A percentile compares a stretch with the other conserved stretches of the same genome.
Conservation (phyloP, 2,888 invertebrate species). For the Chromoteleia sp. region DNA sequence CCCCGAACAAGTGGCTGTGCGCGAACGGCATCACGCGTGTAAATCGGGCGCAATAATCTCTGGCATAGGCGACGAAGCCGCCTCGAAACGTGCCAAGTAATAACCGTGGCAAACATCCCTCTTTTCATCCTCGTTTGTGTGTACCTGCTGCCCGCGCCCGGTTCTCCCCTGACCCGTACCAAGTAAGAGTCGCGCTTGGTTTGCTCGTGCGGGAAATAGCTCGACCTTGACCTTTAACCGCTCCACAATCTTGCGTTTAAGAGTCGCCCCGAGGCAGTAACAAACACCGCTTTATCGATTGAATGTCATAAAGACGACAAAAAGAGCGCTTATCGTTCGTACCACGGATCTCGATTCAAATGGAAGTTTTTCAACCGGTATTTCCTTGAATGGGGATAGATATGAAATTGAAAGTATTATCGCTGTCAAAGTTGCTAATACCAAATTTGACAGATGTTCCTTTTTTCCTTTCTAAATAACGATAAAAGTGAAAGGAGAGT, state of each 20-base stretch:
- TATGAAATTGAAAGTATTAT: constrained; percentile 34
- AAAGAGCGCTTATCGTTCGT: constrained; percentile 56
- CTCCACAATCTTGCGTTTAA: constrained; percentile 76
- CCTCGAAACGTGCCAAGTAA: constrained; percentile 66
- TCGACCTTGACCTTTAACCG: constrained; percentile 78
- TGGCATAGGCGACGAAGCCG: not conserved
- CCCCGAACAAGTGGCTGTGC: constrained; percentile 2
- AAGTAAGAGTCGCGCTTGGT: constrained; percentile 72
- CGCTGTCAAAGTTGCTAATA: constrained; percentile 4
- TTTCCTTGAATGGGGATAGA: not conserved
- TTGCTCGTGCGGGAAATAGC: constrained; percentile 81
- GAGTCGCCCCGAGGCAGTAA: constrained; percentile 73
- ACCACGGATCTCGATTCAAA: constrained; percentile 41
- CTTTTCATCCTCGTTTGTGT: constrained; percentile 33
- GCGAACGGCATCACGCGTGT: constrained; percentile 7
- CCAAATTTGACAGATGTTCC: constrained; percentile 4
- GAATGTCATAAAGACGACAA: constrained; percentile 57
- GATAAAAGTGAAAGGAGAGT: no score
- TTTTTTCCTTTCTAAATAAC: no score
- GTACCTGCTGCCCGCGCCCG: constrained; percentile 33
- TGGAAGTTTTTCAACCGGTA: constrained; percentile 8
- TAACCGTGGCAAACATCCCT: constrained; percentile 54
- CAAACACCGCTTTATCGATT: constrained; percentile 65
- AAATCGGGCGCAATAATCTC: constrained; percentile 35
- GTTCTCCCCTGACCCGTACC: constrained; percentile 44